Evolutionary conservation across 2,888 invertebrate species (phyloP), one percentile per base, ranked within the genome.

Genomic region (Ditylenchus weischeri): DNA sequence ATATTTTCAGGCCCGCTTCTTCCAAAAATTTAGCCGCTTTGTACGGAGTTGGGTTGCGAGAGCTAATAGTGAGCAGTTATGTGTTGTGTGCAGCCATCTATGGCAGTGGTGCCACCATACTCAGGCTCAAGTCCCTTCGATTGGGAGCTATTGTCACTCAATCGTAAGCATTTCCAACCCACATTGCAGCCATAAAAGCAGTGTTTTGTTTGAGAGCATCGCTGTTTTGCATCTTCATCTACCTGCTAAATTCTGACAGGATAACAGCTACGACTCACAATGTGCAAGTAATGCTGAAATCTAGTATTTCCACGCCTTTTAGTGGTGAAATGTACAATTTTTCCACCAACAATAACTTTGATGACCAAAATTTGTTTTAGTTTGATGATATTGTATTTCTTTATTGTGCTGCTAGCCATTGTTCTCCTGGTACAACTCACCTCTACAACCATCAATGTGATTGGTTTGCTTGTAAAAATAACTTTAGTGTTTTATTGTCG

Each of bases 181-280:
- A n/a, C n/a, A n/a, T 29, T 29, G 29, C 3, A 29, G 29, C 29
- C 29, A 29, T 5, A 29, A 29, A 29, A 29, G 2, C 29, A 29
- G 43, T 43, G 43, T 43, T 43, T 43, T 43, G 29, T 51, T 71
- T 64, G 21, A 71, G 69, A 38, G 23, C 63, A 13, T 47, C 57
- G 11, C 51, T 72, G 43, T 51, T 72, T 29, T 19, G 59, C 21
- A 57, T 72, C 29, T 48, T 75, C 8, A 23, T 38, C 10, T 60
- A 72, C 29, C 8, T 72, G 38, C 47, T 72, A 13, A 72, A 62
- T 43, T 59, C 69, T 36, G 72, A 72, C 51, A 58, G 72, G 13
- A 62, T 75, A 36, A 62, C 66, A 11, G 66, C 72, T 7, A 59
- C 66, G 18, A 62, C 67, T 18, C 71, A 75, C 36, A 72, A 72